These are phyloP conservation scores for Crocidura indochinensis DNA, from an alignment of 2,797 vertebrate species.

Conservation along the genomic window DNA sequence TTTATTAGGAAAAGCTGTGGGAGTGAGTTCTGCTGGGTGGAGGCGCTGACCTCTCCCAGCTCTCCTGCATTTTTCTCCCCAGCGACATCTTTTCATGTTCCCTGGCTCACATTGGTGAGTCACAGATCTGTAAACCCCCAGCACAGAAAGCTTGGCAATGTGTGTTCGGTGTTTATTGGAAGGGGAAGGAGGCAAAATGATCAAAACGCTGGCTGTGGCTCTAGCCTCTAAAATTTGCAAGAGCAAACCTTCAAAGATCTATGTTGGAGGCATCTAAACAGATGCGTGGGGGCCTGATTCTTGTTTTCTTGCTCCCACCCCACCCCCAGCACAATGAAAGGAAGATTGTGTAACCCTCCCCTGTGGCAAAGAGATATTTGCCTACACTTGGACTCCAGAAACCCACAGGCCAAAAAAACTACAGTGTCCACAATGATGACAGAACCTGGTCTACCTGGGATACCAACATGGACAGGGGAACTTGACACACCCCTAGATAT, in stretches of 20 bases:
- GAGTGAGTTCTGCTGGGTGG: constrained; percentile 84
- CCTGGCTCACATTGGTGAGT: constrained; percentile 75
- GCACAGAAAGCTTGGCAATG: constrained; percentile 81
- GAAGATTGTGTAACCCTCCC: constrained; percentile 27
- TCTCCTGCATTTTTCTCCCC: constrained; percentile 79
- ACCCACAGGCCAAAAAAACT: constrained; percentile 1
- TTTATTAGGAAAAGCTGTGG: constrained; percentile 86
- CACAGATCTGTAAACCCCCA: constrained; percentile 79
- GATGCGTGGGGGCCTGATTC: constrained; percentile 4
- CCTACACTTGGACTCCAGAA: constrained; percentile 22
- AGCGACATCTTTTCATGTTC: constrained; percentile 86
- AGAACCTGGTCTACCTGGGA: background rate
- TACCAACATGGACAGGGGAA: too few relatives aligned
- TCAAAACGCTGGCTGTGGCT: constrained; percentile 76
- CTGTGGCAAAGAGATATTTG: background rate
- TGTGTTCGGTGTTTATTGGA: constrained; percentile 80
- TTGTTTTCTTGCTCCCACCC: background rate
- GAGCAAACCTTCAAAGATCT: constrained; percentile 67
- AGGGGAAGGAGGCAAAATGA: constrained; percentile 73
- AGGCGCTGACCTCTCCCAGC: constrained; percentile 80
- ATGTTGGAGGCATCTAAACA: constrained; percentile 61
- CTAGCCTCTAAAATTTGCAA: constrained; percentile 64
- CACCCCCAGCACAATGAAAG: background rate
- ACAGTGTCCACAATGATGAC: background rate
- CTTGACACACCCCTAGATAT: too few relatives aligned